Percentiles rank a stretch among this genome's conserved stretches.
phyloP scores from a whole-genome alignment of 2,888 invertebrate species.

The Penaeus monodon region DNA sequence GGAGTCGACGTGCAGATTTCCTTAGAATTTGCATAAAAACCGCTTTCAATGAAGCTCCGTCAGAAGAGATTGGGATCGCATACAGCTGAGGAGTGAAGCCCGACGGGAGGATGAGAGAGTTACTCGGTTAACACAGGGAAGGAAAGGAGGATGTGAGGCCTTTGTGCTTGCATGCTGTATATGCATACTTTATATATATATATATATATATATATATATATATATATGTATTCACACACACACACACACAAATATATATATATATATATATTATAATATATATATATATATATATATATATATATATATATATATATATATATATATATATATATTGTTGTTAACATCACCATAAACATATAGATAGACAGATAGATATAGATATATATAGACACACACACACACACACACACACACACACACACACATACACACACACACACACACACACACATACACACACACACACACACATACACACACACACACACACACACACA shows the following conservation, averaged over 20 bases:
- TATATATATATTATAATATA: background rate
- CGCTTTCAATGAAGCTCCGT: too few relatives aligned
- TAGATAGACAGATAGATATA: background rate
- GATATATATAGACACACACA: background rate
- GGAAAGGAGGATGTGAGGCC: too few relatives aligned
- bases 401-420: background rate
- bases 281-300: conserved; percentile 9
- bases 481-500: too few relatives aligned
- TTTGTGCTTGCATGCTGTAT: too few relatives aligned
- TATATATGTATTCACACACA: background rate
- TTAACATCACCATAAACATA: background rate
- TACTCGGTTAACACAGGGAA: too few relatives aligned
- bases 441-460: background rate
- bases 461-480: background rate
- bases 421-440: background rate
- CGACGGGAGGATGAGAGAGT: too few relatives aligned
- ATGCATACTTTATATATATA: background rate
- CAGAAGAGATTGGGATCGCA: too few relatives aligned
- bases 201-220: conserved; percentile 16
- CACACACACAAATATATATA: too few relatives aligned
- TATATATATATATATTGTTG: conserved; percentile 10
- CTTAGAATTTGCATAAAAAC: too few relatives aligned
- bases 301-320: conserved; percentile 16
- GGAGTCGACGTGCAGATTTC: too few relatives aligned
- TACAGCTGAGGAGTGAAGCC: too few relatives aligned